phyloP scores from a whole-genome alignment of 1,140 invertebrate species.

The Nephila pilipes region DNA sequence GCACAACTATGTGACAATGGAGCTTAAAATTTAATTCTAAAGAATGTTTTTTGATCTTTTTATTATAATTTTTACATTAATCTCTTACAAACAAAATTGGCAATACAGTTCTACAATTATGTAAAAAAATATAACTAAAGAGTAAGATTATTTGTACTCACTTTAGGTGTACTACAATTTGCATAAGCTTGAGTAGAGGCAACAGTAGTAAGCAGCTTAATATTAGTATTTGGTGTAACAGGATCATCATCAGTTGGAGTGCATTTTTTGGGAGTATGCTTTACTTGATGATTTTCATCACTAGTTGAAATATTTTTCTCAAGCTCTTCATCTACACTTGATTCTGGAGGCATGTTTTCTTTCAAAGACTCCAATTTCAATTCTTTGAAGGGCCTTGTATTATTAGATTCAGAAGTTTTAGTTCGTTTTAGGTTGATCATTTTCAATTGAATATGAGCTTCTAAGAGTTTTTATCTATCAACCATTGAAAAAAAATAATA shows the following conservation, averaged over 20 bases:
- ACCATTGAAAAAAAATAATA: no score
- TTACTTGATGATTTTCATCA: background rate
- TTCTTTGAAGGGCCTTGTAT: background rate
- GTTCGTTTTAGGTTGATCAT: background rate
- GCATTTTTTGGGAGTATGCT: conserved; percentile 49
- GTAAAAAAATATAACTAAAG: no score
- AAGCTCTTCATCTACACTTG: background rate
- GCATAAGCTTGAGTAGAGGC: conserved; percentile 59
- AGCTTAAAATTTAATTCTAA: no score
- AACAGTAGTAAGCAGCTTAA: conserved; percentile 58
- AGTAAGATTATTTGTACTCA: background rate
- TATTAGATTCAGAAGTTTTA: background rate
- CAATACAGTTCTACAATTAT: no score
- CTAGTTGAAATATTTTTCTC: background rate
- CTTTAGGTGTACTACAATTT: conserved; percentile 41
- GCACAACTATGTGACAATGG: no score
- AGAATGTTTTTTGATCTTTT: no score
- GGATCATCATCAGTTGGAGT: conserved; percentile 11
- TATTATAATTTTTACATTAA: no score
- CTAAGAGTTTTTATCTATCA: no score
- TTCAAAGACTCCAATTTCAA: conserved; percentile 1
- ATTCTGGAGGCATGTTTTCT: conserved; percentile 48
- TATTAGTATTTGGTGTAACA: conserved; percentile 52
- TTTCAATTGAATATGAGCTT: background rate
- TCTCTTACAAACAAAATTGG: no score